A percentile compares a stretch with the other conserved stretches of the same genome.
Evolutionary conservation across 1,140 invertebrate species (phyloP).

Genomic region (Psix sp.): DNA sequence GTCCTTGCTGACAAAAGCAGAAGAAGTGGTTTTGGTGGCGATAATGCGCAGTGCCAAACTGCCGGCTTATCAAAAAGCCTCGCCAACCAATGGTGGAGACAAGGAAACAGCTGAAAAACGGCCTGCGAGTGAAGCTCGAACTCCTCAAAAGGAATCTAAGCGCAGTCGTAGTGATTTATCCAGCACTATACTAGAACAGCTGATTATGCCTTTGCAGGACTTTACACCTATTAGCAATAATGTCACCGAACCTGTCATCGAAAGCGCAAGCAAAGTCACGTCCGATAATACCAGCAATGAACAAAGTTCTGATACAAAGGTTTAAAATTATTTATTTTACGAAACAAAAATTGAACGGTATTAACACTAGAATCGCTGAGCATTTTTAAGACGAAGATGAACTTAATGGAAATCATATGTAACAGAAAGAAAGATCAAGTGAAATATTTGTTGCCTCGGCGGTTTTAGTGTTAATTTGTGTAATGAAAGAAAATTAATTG

Average conservation of each 20-base stretch:
- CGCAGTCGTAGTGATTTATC: constrained; percentile 80
- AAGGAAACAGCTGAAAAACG: constrained; percentile 23
- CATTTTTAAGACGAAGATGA: no score
- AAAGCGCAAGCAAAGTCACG: constrained; percentile 62
- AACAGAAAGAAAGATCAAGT: no score
- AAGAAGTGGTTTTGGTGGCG: constrained; percentile 81
- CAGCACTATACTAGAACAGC: constrained; percentile 81
- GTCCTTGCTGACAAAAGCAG: constrained; percentile 77
- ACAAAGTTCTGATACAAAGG: constrained; percentile 68
- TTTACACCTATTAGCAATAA: constrained; percentile 64
- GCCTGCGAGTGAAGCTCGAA: neutral
- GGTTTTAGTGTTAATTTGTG: no score
- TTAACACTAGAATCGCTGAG: no score
- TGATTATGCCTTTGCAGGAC: constrained; percentile 81
- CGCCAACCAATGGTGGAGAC: constrained; percentile 76
- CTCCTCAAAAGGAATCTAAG: constrained; percentile 64
- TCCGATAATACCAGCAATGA: constrained; percentile 61
- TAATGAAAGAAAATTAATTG: no score
- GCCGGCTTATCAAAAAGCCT: constrained; percentile 79
- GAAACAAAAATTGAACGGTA: no score
- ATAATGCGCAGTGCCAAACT: constrained; percentile 83
- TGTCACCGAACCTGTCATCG: constrained; percentile 57
- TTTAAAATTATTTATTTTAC: no score
- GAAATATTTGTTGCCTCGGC: no score
- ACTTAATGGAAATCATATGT: no score